Evolutionary conservation across 2,113 vertebrate genomes (phyloP), one percentile per base, ranked within the genome.

Genomic region (Oncorhynchus keta): DNA sequence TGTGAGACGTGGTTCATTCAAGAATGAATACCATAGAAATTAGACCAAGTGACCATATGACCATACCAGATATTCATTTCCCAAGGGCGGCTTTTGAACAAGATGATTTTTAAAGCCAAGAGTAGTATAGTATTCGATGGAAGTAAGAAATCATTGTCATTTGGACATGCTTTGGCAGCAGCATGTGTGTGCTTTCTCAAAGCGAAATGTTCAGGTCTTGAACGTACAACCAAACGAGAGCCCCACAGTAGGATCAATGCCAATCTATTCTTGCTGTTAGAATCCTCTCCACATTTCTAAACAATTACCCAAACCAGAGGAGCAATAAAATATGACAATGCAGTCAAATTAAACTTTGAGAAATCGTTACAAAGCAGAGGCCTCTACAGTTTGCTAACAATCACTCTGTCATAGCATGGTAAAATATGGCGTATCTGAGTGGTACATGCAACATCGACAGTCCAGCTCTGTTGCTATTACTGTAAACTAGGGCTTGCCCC

Each of bases 131-230:
- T 13, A 35, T 57, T 35, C 32, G 24, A 16, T 30, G 68, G 22
- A 76, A 64, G 75, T 59, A 48, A 26, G 14, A 61, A 48, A 70
- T 76, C 75, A 62, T 70, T 30, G 13, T 48, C 22, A 22, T 71
- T 62, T 76, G 68, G 55, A 67, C 68, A 74, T 64, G 55, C 22
- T 68, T 30, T 65, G 73, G 30, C n/a, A 72, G 72, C 14, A 74
- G 71, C 48, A 68, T 68, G n/a, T 68, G 65, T 64, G 65, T 64
- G 45, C 22, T 35, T 64, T 26, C 68, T 69, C 55, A 62, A 26
- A n/a, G 32, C 18, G 18, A 71, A 39, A 28, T 55, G 1, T 18
- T 14, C 18, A 39, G 72, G 20, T 73, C 39, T 45, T 45, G 39
- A 45, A 45, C 22, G 55, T 72, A 45, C 24, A 20, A 45, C n/a